Base-by-base conservation (phyloP, 2,888 invertebrate species). In the Cyclophora punctaria region DNA sequence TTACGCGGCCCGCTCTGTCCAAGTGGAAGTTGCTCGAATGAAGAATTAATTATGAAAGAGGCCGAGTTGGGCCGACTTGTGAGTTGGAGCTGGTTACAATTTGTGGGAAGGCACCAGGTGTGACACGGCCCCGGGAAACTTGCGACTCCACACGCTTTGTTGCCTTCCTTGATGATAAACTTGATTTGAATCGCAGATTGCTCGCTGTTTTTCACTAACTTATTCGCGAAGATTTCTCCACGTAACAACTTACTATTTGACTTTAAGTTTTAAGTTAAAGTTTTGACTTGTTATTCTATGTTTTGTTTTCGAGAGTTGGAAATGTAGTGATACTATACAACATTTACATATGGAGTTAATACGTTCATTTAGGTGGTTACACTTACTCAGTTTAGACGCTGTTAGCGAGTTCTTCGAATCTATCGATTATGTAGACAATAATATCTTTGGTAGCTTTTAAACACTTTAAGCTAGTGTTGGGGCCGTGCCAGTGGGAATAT, bases 21-120 rank as follows among this genome's bases (percentile, higher is more conserved):
- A 79, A 78, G 73, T 75, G 70, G 68, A 76, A 87, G 78, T 87
- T 84, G 79, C 80, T 79, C 78, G 84, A 86, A 83, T 87, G 86
- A 88, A 87, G 87, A 88, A 88, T 88, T 87, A 88, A 87, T 88
- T 87, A 88, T 86, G 71, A 71, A 67, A 71, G 74, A 78, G 81
- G 73, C 72, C 71, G 82, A 83, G 74, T 81, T 60, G 69, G 69
- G 73, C 61, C 74, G 75, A 80, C 78, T 83, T 80, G 78, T 71
- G 72, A 83, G 75, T 80, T 81, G 71, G 67, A 73, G 73, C 77
- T 74, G 75, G 83, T 78, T 80, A 83, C 83, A 83, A 81, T 84
- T 83, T 84, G 87, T 87, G 87, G 86, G 87, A 86, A 78, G 71
- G 80, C 66, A 73, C 75, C 87, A 87, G 87, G 86, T 87, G 87